These are phyloP conservation scores for Wasmannia auropunctata DNA, from an alignment of 1,140 invertebrate species.

Conservation along the genomic window DNA sequence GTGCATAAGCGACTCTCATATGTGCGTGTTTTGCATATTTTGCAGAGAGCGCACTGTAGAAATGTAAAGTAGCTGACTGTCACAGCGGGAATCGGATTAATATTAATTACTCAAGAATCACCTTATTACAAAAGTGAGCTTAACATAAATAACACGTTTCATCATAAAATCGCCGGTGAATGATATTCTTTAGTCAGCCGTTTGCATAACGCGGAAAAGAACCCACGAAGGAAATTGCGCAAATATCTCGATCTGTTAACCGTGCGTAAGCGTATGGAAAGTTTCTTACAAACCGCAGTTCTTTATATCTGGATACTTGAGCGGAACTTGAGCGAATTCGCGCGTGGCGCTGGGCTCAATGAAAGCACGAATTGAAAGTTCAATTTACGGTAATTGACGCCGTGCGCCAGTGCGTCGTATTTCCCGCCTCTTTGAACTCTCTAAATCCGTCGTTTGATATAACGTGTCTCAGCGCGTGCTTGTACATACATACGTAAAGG, in stretches of 20 bases:
- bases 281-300: neutral
- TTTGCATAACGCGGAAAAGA: neutral
- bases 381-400: slow-evolving; percentile 50
- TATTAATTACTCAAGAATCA: neutral
- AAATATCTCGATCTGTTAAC: slow-evolving; percentile 18
- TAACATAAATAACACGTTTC: neutral
- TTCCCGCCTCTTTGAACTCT: slow-evolving; percentile 29
- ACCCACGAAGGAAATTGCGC: neutral
- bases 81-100: neutral
- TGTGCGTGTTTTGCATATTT: neutral
- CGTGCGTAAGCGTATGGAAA: neutral
- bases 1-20: neutral
- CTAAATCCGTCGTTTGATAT: neutral
- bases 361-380: slow-evolving; percentile 46
- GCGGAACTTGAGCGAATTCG: slow-evolving; percentile 38
- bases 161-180: neutral
- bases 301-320: slow-evolving; percentile 28
- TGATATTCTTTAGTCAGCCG: neutral
- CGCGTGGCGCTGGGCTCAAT: neutral
- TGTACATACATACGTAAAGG: neutral
- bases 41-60: neutral
- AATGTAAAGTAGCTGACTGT: neutral
- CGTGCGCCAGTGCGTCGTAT: neutral
- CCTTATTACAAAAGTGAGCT: neutral
- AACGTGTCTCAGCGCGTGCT: neutral